Percentiles rank a stretch among this genome's conserved stretches.
These are phyloP conservation scores for Hybognathus amarus DNA, from an alignment of 2,797 vertebrate genomes.

Conservation along the genomic window DNA sequence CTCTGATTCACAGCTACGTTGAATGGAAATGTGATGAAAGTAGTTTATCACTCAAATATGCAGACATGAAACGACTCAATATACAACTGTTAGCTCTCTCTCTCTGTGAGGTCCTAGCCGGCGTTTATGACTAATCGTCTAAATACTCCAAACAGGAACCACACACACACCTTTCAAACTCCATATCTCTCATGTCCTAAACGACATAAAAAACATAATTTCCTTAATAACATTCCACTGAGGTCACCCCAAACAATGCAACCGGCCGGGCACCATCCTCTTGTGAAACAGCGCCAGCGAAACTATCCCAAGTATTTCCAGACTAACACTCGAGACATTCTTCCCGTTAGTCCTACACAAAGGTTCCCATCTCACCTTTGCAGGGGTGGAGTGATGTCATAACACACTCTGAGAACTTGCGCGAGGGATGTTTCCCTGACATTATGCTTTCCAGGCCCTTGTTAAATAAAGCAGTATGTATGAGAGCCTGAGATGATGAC, in stretches of 20 bases:
- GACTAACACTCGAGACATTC: constrained; percentile 54
- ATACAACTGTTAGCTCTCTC: constrained; percentile 49
- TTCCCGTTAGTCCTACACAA: constrained; percentile 61
- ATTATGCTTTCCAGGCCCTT: constrained; percentile 45
- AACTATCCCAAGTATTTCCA: constrained; percentile 63
- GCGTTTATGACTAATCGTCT: constrained; percentile 59
- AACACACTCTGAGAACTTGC: constrained; percentile 42
- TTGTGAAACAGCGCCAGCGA: constrained; percentile 37
- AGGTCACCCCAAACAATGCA: constrained; percentile 63
- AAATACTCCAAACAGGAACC: constrained; percentile 48
- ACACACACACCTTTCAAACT: constrained; percentile 49
- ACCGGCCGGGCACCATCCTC: constrained; percentile 50
- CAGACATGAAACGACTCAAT: constrained; percentile 53
- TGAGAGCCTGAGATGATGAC: constrained; percentile 9
- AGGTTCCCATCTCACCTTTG: constrained; percentile 59
- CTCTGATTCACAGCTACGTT: constrained; percentile 41
- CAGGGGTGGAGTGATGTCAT: constrained; percentile 44
- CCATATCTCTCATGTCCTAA: constrained; percentile 51
- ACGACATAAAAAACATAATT: constrained; percentile 56
- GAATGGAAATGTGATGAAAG: constrained; percentile 47
- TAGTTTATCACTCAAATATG: constrained; percentile 57
- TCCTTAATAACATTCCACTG: constrained; percentile 61
- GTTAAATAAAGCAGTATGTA: constrained; percentile 35
- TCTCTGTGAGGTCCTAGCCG: constrained; percentile 53
- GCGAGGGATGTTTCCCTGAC: constrained; percentile 50